A percentile compares a stretch with the other conserved stretches of the same genome.
Conservation (phyloP, 2,888 invertebrate species). For the Sinopyrophorus schimmeli region DNA sequence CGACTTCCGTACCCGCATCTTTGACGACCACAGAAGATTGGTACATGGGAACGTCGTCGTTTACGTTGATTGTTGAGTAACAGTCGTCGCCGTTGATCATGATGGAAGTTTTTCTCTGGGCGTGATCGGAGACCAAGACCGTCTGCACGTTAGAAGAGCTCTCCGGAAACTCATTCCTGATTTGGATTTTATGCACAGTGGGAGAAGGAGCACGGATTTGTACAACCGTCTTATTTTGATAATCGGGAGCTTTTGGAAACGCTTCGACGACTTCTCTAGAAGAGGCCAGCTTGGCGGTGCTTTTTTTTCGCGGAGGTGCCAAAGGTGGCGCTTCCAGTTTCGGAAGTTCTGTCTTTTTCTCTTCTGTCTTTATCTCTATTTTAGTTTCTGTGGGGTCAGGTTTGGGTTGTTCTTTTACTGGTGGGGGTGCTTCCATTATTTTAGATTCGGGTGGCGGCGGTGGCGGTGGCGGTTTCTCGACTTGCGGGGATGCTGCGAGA, state of each 20-base stretch:
- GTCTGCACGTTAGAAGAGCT: constrained; percentile 38
- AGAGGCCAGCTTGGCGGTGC: constrained; percentile 48
- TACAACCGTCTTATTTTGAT: constrained; percentile 55
- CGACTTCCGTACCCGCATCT: constrained; percentile 53
- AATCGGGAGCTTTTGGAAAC: constrained; percentile 26
- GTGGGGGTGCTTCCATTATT: too few relatives aligned
- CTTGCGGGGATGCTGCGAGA: constrained; percentile 29
- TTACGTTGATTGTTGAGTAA: constrained; percentile 75
- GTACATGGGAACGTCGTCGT: constrained; percentile 69
- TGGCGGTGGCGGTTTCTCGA: constrained; percentile 34
- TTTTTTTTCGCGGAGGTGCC: constrained; percentile 53
- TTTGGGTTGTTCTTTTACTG: background rate
- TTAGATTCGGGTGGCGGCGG: too few relatives aligned
- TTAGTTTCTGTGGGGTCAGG: background rate
- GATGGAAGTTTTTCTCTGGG: constrained; percentile 66
- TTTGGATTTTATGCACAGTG: constrained; percentile 60
- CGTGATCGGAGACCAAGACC: constrained; percentile 47
- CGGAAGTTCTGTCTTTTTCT: background rate
- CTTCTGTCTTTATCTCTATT: background rate
- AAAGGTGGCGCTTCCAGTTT: constrained; percentile 42
- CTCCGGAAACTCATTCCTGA: constrained; percentile 56
- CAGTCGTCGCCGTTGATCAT: constrained; percentile 74
- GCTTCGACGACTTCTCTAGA: background rate
- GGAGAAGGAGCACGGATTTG: constrained; percentile 52
- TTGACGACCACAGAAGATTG: constrained; percentile 75